Evolutionary conservation across 2,113 vertebrate genomes (phyloP).

Genomic region (Grammomys dolichurus): DNA sequence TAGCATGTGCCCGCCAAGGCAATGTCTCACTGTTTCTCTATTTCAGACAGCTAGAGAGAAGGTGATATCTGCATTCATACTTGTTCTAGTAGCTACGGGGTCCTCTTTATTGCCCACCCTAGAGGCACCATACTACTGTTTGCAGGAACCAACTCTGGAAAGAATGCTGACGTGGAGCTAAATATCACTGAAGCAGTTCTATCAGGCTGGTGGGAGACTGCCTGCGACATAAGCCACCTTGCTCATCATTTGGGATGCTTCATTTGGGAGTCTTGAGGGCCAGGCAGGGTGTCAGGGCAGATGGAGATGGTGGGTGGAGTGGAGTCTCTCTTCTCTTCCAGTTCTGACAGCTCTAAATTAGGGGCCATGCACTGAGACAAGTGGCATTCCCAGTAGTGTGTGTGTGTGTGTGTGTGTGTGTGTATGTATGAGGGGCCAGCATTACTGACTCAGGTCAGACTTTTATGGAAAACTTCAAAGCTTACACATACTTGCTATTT

Average conservation of each 20-base stretch:
- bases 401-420: not conserved
- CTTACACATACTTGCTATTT: not conserved
- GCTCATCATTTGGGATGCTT: not conserved
- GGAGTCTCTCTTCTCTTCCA: not conserved
- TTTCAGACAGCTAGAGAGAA: not conserved
- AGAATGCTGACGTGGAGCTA: not conserved
- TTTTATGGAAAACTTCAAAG: conserved; percentile 9
- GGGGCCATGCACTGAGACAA: not conserved
- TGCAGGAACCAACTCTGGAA: not conserved
- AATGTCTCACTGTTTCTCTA: not conserved
- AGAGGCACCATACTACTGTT: not conserved
- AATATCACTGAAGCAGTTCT: not conserved
- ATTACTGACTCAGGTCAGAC: not conserved
- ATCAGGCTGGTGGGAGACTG: not conserved
- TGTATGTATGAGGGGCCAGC: not conserved
- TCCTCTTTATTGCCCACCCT: not conserved
- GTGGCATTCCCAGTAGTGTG: not conserved
- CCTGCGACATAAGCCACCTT: not conserved
- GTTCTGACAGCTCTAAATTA: not conserved
- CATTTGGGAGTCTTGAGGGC: not conserved
- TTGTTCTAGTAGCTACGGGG: not conserved
- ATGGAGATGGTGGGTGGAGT: accelerated
- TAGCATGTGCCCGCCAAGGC: not conserved
- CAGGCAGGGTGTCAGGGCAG: not conserved
- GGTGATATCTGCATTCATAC: not conserved